phyloP scores from a whole-genome alignment of 1,140 invertebrate genomes.

The Meloidogyne floridensis region DNA sequence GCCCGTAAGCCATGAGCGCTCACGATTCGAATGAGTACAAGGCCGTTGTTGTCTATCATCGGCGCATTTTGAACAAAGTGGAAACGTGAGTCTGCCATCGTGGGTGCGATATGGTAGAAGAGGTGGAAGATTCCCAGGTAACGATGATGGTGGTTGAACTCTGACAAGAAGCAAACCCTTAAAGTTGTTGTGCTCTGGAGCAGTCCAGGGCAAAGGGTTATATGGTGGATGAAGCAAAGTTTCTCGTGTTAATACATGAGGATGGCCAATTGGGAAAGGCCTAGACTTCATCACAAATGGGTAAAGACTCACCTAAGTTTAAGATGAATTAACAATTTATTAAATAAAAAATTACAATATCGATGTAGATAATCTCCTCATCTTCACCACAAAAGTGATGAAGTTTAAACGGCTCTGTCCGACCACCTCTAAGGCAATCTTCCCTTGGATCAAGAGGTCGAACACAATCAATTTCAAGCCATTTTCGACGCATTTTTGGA shows the following conservation, averaged over 20 bases:
- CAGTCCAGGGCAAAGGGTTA: background rate
- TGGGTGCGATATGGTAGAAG: too few relatives aligned
- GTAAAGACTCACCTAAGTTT: background rate
- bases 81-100: too few relatives aligned
- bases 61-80: too few relatives aligned
- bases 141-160: too few relatives aligned
- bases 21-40: too few relatives aligned
- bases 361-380: slow-evolving; percentile 22
- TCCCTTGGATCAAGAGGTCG: slow-evolving; percentile 21
- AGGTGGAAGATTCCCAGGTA: too few relatives aligned
- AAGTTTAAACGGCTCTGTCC: slow-evolving; percentile 27
- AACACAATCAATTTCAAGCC: background rate
- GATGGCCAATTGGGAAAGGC: background rate
- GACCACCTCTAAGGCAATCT: slow-evolving; percentile 9
- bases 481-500: background rate
- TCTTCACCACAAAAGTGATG: slow-evolving; percentile 14
- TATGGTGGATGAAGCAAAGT: too few relatives aligned
- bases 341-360: slow-evolving; percentile 16
- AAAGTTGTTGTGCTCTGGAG: too few relatives aligned
- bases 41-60: too few relatives aligned
- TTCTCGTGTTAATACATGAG: background rate
- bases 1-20: too few relatives aligned
- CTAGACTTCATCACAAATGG: slow-evolving; percentile 11
- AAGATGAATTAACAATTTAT: too few relatives aligned
- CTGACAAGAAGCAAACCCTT: too few relatives aligned